Percentiles rank a stretch among this genome's conserved stretches.
These are phyloP conservation scores for Calliphora vomitoria DNA, from an alignment of 2,888 invertebrate genomes.

Conservation along the genomic window DNA sequence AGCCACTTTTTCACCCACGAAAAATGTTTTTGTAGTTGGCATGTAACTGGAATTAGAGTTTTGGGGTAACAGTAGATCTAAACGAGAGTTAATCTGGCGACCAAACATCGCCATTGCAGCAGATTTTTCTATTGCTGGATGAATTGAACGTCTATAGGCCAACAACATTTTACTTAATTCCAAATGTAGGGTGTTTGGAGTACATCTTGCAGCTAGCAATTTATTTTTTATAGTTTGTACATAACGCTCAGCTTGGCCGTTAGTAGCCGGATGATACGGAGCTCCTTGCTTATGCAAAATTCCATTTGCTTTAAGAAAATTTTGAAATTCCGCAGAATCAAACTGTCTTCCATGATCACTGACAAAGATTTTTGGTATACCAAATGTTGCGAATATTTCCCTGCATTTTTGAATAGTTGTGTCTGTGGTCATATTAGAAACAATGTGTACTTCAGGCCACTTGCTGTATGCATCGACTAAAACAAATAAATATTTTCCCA, in stretches of 20 bases:
- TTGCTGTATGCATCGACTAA: conserved; percentile 72
- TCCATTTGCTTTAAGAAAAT: conserved; percentile 62
- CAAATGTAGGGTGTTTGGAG: background rate
- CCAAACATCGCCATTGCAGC: conserved; percentile 47
- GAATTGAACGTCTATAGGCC: conserved; percentile 50
- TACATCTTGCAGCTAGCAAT: conserved; percentile 4
- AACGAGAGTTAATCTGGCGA: conserved; percentile 10
- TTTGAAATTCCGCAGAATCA: conserved; percentile 61
- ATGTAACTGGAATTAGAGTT: background rate
- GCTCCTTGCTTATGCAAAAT: conserved; percentile 56
- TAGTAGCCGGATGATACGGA: conserved; percentile 57
- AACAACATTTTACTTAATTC: conserved; percentile 43
- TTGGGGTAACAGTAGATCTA: conserved; percentile 21
- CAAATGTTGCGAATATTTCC: conserved; percentile 70
- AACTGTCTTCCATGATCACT: conserved; percentile 70
- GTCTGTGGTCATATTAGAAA: conserved; percentile 70
- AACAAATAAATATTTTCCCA: conserved; percentile 69
- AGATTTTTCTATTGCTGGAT: conserved; percentile 37
- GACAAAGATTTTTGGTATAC: conserved; percentile 58
- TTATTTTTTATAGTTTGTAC: too few relatives aligned
- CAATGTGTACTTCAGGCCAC: conserved; percentile 75
- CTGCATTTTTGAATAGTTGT: conserved; percentile 68
- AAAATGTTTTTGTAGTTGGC: background rate
- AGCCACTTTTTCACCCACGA: background rate
- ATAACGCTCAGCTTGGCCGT: conserved; percentile 29